Conservation (phyloP, 2,888 invertebrate genomes). For the Lampropteryx suffumata region DNA sequence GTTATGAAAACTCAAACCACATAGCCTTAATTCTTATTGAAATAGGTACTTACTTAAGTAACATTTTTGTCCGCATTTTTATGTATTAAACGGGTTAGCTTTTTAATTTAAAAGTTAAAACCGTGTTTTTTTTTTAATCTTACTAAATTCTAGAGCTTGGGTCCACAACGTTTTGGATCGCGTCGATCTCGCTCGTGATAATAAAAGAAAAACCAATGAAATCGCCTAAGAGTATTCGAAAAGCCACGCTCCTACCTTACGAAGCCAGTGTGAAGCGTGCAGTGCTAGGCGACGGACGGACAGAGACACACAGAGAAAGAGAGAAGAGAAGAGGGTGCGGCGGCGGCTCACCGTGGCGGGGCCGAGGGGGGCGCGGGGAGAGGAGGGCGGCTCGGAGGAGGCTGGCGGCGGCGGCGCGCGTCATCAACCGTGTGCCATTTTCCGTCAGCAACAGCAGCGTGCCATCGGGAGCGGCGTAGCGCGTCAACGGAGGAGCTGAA, state of each 20-base stretch:
- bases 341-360: conserved; percentile 80
- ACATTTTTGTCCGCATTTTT: conserved; percentile 40
- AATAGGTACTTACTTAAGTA: conserved; percentile 39
- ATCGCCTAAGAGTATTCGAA: conserved; percentile 24
- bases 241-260: conserved; percentile 77
- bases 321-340: conserved; percentile 71
- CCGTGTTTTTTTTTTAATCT: conserved; percentile 32
- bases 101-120: conserved; percentile 35
- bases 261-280: conserved; percentile 78
- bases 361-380: conserved; percentile 80
- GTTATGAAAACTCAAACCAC: conserved; percentile 34
- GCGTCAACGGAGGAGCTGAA: conserved; percentile 80
- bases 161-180: conserved; percentile 18
- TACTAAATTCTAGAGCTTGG: conserved; percentile 36
- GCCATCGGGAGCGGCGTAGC: conserved; percentile 84
- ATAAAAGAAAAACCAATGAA: conserved; percentile 20
- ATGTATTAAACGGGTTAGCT: conserved; percentile 43
- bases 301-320: conserved; percentile 74
- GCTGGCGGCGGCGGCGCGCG: conserved; percentile 78
- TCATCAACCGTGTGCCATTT: conserved; percentile 84
- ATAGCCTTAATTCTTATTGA: conserved; percentile 36
- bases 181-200: conserved; percentile 27
- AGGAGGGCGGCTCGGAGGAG: conserved; percentile 80
- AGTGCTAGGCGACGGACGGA: conserved; percentile 78
- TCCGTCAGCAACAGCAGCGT: conserved; percentile 85